phyloP scores from a whole-genome alignment of 2,888 invertebrate species.

The Cheiracanthium punctorium region DNA sequence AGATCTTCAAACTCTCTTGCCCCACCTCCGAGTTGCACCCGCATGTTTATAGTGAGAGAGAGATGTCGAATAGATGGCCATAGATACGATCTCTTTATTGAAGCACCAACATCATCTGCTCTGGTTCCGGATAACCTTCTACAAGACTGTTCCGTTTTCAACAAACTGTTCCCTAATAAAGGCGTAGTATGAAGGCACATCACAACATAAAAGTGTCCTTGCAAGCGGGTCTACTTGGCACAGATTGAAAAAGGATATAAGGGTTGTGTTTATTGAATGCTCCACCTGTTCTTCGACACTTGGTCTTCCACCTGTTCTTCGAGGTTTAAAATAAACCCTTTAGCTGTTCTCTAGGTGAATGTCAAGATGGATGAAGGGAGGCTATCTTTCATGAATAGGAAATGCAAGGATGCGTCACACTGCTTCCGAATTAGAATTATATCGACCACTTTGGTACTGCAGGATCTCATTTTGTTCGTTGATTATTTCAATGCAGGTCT shows the following conservation, averaged over 20 bases:
- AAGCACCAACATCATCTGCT: background rate
- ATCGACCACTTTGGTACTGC: background rate
- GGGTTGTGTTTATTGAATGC: background rate
- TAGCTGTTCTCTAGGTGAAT: background rate
- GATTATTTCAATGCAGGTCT: background rate
- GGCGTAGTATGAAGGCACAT: background rate
- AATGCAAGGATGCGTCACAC: background rate
- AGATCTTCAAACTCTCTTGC: constrained; percentile 25
- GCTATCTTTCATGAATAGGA: background rate
- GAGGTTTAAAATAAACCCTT: background rate
- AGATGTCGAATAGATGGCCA: constrained; percentile 65
- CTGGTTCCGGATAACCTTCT: background rate
- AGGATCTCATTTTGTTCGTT: background rate
- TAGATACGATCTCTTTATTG: constrained; percentile 71
- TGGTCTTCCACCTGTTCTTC: too few relatives aligned
- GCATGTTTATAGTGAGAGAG: constrained; percentile 58
- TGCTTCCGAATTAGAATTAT: background rate
- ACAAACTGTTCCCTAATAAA: background rate
- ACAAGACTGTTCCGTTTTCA: background rate
- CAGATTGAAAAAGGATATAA: background rate
- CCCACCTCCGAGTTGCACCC: constrained; percentile 45
- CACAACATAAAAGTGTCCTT: background rate
- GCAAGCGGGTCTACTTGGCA: background rate
- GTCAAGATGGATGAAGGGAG: background rate
- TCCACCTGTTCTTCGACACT: too few relatives aligned